Conservation (phyloP, 2,888 invertebrate species). For the Plutella xylostella region DNA sequence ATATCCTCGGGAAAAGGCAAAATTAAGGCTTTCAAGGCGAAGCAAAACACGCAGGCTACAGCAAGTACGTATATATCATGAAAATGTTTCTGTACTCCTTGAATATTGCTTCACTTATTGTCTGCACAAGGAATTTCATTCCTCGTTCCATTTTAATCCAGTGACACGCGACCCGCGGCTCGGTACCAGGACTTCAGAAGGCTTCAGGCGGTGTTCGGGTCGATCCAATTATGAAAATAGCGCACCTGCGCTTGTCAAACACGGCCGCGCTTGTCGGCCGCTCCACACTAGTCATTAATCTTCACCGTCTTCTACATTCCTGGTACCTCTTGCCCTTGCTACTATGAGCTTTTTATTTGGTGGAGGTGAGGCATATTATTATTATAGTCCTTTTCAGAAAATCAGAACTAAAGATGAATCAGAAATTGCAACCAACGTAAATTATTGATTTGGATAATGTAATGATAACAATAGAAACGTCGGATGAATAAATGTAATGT, state of each 20-base stretch:
- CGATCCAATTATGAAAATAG: slow-evolving; percentile 69
- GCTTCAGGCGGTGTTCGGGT: slow-evolving; percentile 57
- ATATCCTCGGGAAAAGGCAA: too few species aligned
- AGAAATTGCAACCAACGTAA: not conserved
- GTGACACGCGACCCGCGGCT: not conserved
- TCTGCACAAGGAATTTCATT: too few species aligned
- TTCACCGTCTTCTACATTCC: slow-evolving; percentile 57
- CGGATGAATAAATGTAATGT: too few species aligned
- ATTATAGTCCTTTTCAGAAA: not conserved
- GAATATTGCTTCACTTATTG: too few species aligned
- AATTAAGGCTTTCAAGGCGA: too few species aligned
- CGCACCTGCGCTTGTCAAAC: slow-evolving; percentile 68
- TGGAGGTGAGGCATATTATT: not conserved
- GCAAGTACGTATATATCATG: not conserved
- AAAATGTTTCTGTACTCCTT: too few species aligned
- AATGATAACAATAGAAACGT: too few species aligned
- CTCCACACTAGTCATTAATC: slow-evolving; percentile 55
- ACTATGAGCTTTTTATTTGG: slow-evolving; percentile 3
- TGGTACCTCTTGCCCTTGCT: slow-evolving; percentile 30
- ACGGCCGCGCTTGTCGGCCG: slow-evolving; percentile 59
- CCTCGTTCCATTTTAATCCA: not conserved
- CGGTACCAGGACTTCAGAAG: slow-evolving; percentile 26
- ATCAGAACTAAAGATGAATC: not conserved
- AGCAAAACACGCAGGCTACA: too few species aligned
- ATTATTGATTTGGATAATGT: too few species aligned